phyloP scores from a whole-genome alignment of 2,888 invertebrate species.

The Furcula furcula region DNA sequence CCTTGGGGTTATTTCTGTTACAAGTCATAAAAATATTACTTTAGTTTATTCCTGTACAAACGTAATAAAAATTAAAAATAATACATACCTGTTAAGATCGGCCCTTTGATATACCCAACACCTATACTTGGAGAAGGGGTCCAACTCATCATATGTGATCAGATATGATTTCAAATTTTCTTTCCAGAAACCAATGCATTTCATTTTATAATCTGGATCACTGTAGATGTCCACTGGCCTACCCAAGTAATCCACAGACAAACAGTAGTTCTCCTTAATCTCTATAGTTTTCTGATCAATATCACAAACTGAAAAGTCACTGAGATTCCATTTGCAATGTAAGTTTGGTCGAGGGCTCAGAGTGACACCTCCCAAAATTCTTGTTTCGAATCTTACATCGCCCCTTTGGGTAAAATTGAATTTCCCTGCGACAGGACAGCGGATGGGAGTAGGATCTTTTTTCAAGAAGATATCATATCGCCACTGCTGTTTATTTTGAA shows the following conservation, averaged over 20 bases:
- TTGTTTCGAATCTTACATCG: slow-evolving; percentile 94
- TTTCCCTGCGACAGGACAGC: slow-evolving; percentile 98
- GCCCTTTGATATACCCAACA: slow-evolving; percentile 99
- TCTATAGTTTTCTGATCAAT: slow-evolving; percentile 96
- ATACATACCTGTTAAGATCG: slow-evolving; percentile 89
- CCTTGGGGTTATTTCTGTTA: no score
- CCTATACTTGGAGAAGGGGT: slow-evolving; percentile 96
- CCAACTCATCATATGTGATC: slow-evolving; percentile 97
- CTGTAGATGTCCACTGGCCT: slow-evolving; percentile 97
- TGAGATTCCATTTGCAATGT: slow-evolving; percentile 95
- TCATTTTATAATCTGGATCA: slow-evolving; percentile 97
- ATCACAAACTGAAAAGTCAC: slow-evolving; percentile 97
- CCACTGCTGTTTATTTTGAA: slow-evolving; percentile 92
- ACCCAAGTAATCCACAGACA: slow-evolving; percentile 97
- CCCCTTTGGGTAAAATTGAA: slow-evolving; percentile 96
- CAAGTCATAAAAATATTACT: no score
- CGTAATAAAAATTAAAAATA: background rate
- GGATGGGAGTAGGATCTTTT: slow-evolving; percentile 94
- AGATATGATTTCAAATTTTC: slow-evolving; percentile 98
- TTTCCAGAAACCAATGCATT: slow-evolving; percentile 98
- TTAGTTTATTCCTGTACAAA: no score
- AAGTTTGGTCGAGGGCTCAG: slow-evolving; percentile 95
- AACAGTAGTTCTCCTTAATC: slow-evolving; percentile 97
- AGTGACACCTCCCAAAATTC: slow-evolving; percentile 97
- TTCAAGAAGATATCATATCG: slow-evolving; percentile 92